phyloP scores from a whole-genome alignment of 2,797 vertebrate genomes.

The Bryconaethiops microstoma region DNA sequence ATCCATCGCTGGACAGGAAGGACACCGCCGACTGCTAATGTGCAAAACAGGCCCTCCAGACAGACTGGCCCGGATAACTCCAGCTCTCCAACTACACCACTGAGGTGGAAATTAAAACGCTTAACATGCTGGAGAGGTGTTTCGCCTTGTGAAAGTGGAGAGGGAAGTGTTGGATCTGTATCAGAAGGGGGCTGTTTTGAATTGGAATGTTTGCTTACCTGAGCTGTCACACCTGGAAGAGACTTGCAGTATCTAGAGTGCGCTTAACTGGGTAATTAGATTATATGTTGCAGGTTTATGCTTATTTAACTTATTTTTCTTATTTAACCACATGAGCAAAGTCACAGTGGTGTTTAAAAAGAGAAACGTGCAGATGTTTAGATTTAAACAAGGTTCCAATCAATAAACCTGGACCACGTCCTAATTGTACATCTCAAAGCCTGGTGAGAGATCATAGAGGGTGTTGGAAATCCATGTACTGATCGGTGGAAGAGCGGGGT shows the following conservation, averaged over 20 bases:
- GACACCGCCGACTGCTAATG: slow-evolving; percentile 30
- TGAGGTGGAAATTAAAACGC: slow-evolving; percentile 44
- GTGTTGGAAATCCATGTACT: too few relatives aligned
- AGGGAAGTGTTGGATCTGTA: not conserved
- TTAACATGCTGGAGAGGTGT: slow-evolving; percentile 22
- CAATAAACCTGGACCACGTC: too few relatives aligned
- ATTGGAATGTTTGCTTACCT: not conserved
- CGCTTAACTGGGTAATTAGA: not conserved
- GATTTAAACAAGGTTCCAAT: too few relatives aligned
- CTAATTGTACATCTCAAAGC: too few relatives aligned
- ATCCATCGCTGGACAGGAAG: slow-evolving; percentile 28
- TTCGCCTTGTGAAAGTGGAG: slow-evolving; percentile 9
- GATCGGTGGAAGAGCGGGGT: too few relatives aligned
- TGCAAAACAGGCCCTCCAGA: slow-evolving; percentile 14
- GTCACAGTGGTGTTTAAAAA: too few relatives aligned
- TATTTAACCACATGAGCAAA: too few relatives aligned
- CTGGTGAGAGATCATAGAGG: too few relatives aligned
- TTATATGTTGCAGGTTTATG: not conserved
- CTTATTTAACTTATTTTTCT: too few relatives aligned
- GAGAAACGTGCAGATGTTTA: too few relatives aligned
- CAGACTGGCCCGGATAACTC: slow-evolving; percentile 9
- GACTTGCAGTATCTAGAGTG: not conserved
- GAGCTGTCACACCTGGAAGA: not conserved
- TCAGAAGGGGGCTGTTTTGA: not conserved
- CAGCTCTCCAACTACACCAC: slow-evolving; percentile 31